Percentiles rank a stretch among this genome's conserved stretches.
Conservation (phyloP, 2,797 vertebrate species). For the Morelia viridis region DNA sequence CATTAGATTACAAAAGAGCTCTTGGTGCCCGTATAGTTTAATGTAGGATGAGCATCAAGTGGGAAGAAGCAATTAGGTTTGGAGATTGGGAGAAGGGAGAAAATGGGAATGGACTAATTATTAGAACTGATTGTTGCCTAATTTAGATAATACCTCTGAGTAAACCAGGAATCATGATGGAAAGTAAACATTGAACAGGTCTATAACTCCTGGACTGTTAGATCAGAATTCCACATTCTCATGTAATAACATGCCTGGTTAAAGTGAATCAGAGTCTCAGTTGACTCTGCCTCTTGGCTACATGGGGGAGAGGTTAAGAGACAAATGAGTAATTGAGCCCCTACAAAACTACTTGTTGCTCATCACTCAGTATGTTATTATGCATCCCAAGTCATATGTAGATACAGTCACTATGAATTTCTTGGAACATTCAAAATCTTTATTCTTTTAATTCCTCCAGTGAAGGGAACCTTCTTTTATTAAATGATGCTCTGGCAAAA, state of each 20-base stretch:
- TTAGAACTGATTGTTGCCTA: neutral
- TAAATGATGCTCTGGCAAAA: constrained; percentile 88
- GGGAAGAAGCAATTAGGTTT: neutral
- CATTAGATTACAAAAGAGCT: neutral
- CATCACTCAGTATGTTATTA: neutral
- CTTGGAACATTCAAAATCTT: constrained; percentile 16
- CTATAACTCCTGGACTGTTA: neutral
- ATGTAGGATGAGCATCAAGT: neutral
- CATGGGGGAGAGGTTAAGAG: neutral
- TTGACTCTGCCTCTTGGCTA: neutral
- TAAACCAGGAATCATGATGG: neutral
- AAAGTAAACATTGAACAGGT: neutral
- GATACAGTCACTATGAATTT: neutral
- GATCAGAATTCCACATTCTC: neutral
- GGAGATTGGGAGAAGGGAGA: no score
- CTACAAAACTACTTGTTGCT: neutral
- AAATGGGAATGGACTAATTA: no score
- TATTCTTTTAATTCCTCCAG: constrained; percentile 66
- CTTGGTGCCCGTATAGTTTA: neutral
- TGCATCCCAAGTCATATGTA: neutral
- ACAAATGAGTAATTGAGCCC: neutral
- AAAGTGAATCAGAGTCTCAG: neutral
- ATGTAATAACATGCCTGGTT: neutral
- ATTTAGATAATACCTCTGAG: neutral
- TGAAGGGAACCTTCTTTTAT: constrained; percentile 91